Base-by-base conservation (phyloP, 2,888 invertebrate genomes). In the Ariolimax columbianus region DNA sequence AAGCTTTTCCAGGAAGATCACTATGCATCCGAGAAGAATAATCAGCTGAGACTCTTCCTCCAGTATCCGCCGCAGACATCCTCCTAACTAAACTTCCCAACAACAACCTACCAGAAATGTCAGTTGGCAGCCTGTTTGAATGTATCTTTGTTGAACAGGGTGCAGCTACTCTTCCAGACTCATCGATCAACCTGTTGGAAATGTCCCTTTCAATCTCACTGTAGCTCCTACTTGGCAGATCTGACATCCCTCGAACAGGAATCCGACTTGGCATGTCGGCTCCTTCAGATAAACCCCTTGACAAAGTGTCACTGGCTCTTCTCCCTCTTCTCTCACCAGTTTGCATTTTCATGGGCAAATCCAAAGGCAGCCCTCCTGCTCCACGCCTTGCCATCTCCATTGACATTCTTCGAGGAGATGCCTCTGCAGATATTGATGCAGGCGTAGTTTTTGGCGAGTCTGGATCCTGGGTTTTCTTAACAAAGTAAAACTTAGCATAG, bases 401-500 rank as follows among this genome's bases (percentile, higher is more conserved):
- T 59, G 85, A 85, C 85, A 85, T 85, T 33, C 85, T 59, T 9
- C 85, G 30, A 40, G 85, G 85, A 40, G 85, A 85, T 30, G 85
- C 85, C n/a, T 85, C 85, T 36, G 77, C 77, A 51, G 81, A 75
- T 51, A 85, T 85, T 11, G 84, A 68, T 70, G 84, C 84, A 33
- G 85, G 85, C 14, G 85, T 81, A n/a, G 81, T 81, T 68, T 77
- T 72, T 19, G 85, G 85, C 36, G 81, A 80, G 30, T 85, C 85
- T 43, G 81, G 85, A 55, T 85, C 85, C 30, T 81, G 77, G 14
- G 85, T 81, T 77, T 85, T 85, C 77, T 85, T 85, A 14, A 85
- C 81, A 77, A 85, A 85, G 36, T 85, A 85, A 40, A 85, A 85
- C 40, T 81, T 81, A 26, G 85, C 85, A 82, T 85, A 85, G 43